These are phyloP conservation scores for Orthosia incerta DNA, from an alignment of 2,888 invertebrate species.

Conservation along the genomic window DNA sequence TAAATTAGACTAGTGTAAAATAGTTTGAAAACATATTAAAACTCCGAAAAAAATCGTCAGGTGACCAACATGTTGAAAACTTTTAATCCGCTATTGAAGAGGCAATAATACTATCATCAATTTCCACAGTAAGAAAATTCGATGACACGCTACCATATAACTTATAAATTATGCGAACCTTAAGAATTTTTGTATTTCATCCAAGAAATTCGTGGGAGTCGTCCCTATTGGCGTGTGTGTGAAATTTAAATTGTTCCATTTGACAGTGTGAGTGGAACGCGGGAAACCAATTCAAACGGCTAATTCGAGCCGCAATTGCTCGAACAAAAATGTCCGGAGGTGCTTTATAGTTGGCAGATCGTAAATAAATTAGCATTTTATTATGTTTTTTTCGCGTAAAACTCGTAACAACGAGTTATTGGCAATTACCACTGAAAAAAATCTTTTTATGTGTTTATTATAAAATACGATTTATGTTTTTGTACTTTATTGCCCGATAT, in stretches of 20 bases:
- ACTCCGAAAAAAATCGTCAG: background rate
- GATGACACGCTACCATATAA: constrained; percentile 12
- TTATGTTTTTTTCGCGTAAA: constrained; percentile 67
- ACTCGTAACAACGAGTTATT: constrained; percentile 74
- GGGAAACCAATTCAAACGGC: constrained; percentile 84
- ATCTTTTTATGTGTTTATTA: constrained; percentile 49
- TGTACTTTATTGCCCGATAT: constrained; percentile 40
- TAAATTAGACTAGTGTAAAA: background rate
- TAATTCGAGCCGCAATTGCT: constrained; percentile 83
- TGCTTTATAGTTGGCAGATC: constrained; percentile 78
- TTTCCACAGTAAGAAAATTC: constrained; percentile 6
- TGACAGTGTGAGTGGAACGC: constrained; percentile 75
- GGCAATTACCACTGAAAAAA: constrained; percentile 62
- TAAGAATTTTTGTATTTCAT: constrained; percentile 5
- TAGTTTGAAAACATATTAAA: background rate
- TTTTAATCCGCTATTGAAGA: background rate
- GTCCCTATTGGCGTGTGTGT: constrained; percentile 66
- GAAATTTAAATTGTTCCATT: constrained; percentile 73
- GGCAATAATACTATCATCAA: constrained; percentile 14
- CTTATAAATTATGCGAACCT: constrained; percentile 8
- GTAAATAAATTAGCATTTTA: constrained; percentile 81
- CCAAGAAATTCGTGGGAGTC: constrained; percentile 14
- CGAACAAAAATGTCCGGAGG: constrained; percentile 71
- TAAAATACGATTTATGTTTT: constrained; percentile 49
- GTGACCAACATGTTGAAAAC: background rate